These are phyloP conservation scores for Sympetrum striolatum DNA, from an alignment of 2,888 invertebrate species.

Conservation along the genomic window DNA sequence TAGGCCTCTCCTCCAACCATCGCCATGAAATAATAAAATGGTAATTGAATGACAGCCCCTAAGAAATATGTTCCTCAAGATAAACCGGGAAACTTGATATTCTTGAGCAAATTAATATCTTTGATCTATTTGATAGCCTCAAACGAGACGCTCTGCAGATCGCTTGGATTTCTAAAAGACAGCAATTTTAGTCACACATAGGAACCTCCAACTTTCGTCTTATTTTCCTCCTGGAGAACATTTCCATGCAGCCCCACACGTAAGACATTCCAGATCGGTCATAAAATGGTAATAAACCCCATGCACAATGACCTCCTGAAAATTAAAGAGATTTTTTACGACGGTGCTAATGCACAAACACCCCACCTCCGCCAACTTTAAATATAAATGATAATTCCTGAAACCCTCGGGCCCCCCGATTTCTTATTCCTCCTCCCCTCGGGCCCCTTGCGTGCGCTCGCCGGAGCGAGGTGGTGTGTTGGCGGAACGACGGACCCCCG, in stretches of 20 bases:
- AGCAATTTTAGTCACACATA: too few species aligned
- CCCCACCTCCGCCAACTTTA: not conserved
- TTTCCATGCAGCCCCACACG: not conserved
- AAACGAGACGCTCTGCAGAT: too few species aligned
- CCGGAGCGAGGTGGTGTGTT: conserved; percentile 14
- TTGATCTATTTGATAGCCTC: too few species aligned
- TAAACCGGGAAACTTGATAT: too few species aligned
- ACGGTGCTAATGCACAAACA: conserved; percentile 23
- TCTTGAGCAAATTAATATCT: too few species aligned
- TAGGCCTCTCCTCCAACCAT: too few species aligned
- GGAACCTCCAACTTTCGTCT: too few species aligned
- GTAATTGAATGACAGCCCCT: too few species aligned
- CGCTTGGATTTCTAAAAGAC: too few species aligned
- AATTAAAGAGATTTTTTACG: conserved; percentile 10
- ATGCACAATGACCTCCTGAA: not conserved
- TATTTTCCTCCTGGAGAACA: too few species aligned
- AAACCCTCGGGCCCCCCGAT: not conserved
- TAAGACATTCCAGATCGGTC: not conserved
- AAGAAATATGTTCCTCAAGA: too few species aligned
- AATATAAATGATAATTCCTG: not conserved
- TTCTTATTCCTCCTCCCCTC: not conserved
- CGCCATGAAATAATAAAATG: too few species aligned
- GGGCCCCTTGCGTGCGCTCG: conserved; percentile 24
- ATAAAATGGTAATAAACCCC: not conserved
- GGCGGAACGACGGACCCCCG: conserved; percentile 8